Base-by-base conservation (phyloP, 2,797 vertebrate species). In the Myotis vivesi region DNA sequence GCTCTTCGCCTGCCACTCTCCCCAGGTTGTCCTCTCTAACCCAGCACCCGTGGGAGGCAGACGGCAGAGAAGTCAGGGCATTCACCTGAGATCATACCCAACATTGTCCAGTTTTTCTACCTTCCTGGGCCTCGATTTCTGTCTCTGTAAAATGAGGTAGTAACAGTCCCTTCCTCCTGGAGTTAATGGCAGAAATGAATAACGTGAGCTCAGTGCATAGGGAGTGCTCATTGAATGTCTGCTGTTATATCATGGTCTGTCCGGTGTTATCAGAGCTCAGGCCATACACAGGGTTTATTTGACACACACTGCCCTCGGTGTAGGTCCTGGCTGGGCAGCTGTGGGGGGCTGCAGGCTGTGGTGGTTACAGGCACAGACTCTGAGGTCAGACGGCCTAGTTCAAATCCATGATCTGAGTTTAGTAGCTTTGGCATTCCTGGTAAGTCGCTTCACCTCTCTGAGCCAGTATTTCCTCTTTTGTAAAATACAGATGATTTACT, bases 171-270 rank as follows among this genome's bases (percentile, higher is more conserved):
- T 16, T 3, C 10, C 7, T 44, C n/a, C 8, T 25, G 5, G 55
- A 25, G 23, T 17, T 38, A 22, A 33, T 17, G 0, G 15, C 0
- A 0, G 13, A 20, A 2, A 5, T 2, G 10, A 49, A 53, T 13
- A 5, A 38, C 0, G 6, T 5, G 16, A 1, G 7, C 19, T 2
- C 6, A 6, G 53, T 1, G 19, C 9, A 0, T 1, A 3, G 25
- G 16, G 28, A 16, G 16, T 2, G 10, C 36, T 62, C 22, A 0
- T 5, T 0, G 30, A 19, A 2, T 1, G 33, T 22, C 3, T 4
- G 28, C 33, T 22, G 2, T 9, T n/a, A 1, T n/a, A 28, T 3
- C 3, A 5, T 1, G 8, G 28, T 13, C 17, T 41, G 30, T 36
- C 66, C 10, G 3, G 55, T 5, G 0, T 46, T 20, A 1, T 49